Conservation (phyloP, 2,888 invertebrate genomes). For the Meiosimyza platycephala region DNA sequence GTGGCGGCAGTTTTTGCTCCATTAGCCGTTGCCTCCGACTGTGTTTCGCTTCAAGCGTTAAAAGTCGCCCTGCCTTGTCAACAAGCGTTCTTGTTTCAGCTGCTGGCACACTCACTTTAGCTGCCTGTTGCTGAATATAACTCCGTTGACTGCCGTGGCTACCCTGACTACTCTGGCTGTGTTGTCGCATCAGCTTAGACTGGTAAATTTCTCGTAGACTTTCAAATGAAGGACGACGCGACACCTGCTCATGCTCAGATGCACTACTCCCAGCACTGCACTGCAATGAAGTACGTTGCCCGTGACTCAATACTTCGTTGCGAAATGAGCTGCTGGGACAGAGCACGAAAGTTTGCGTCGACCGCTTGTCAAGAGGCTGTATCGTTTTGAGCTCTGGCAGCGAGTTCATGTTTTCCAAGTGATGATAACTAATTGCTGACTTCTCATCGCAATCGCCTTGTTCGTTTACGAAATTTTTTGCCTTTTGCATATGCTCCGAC, state of each 20-base stretch:
- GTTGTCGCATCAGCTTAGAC: conserved; percentile 70
- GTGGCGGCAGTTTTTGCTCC: conserved; percentile 69
- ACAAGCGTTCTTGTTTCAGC: conserved; percentile 14
- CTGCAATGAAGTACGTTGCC: too few relatives aligned
- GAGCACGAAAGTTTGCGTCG: conserved; percentile 71
- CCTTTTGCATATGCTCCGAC: conserved; percentile 69
- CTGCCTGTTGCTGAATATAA: conserved; percentile 42
- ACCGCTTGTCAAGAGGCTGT: not conserved
- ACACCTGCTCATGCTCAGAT: conserved; percentile 8
- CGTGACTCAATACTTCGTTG: conserved; percentile 62
- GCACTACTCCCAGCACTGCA: too few relatives aligned
- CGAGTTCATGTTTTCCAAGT: conserved; percentile 51
- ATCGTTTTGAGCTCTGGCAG: conserved; percentile 12
- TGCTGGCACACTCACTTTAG: conserved; percentile 37
- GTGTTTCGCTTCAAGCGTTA: conserved; percentile 80
- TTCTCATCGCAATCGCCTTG: conserved; percentile 34
- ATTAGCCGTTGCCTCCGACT: conserved; percentile 75
- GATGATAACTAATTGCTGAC: conserved; percentile 46
- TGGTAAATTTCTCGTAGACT: conserved; percentile 82
- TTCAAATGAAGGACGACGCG: conserved; percentile 67
- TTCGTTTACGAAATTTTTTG: conserved; percentile 32
- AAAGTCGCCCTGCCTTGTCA: conserved; percentile 72
- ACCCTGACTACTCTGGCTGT: conserved; percentile 56
- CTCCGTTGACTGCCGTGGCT: conserved; percentile 29
- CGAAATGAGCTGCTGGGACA: conserved; percentile 79